Evolutionary conservation across 2,888 invertebrate genomes (phyloP), one percentile per base, ranked within the genome.

Genomic region (Noctua comes): DNA sequence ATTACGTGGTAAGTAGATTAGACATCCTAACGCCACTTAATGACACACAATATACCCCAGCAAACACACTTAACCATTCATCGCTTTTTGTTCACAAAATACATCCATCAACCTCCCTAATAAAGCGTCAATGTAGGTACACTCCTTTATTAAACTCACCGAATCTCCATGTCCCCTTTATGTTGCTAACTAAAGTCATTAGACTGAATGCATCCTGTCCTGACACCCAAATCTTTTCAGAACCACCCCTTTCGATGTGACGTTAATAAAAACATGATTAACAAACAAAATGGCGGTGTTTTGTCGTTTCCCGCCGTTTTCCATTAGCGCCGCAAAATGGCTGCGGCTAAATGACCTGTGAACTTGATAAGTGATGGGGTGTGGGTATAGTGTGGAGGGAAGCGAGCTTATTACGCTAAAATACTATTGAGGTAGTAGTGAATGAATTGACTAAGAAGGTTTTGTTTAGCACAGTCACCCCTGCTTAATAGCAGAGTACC

Each of bases 341-440:
- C 77, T 70, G 86, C 87, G 65, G 83, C 43, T 86, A 89, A 91
- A 92, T 92, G 91, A 89, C 85, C 89, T 90, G 91, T 94, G 93
- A 93, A 93, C 90, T 82, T 90, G 94, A 94, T 94, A 94, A 94
- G 89, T 79, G 79, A 73, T 31, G 72, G 79, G 70, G 65, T 78
- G 76, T 1, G 79, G 13, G 7, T 7, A 79, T 73, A 48, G 77
- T 82, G 71, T 8, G 1, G 54, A 16, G 73, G 43, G 64, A 6
- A 79, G 88, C 86, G 85, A 66, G 62, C 4, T 77, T 24, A 51
- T 75, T 73, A 69, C n/a, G n/a, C 5, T 70, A 13, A 31, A 65
- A 54, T 65, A 75, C 31, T 64, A 54, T 24, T 24, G 54, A 48
- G 48, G 18, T 18, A 46, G 46, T 43, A 43, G 43, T 43, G 11